Conservation (phyloP, 2,113 vertebrate species). For the Herpailurus yagouaroundi region DNA sequence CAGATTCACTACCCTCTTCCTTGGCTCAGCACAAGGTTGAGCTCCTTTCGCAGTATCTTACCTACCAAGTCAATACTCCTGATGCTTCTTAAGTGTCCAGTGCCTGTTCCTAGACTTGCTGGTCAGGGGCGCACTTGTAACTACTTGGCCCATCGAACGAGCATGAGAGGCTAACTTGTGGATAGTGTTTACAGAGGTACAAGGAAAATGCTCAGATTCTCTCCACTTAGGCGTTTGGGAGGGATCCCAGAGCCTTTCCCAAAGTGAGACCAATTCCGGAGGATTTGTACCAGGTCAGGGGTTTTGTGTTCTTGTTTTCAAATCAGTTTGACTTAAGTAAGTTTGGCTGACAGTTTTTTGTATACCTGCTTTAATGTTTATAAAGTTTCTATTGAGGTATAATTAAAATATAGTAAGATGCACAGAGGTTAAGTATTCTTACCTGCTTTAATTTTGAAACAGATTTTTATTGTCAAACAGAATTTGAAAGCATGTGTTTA, state of each 20-base stretch:
- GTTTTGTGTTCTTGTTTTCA: slow-evolving; percentile 76
- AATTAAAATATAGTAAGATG: slow-evolving; percentile 76
- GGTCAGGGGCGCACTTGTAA: slow-evolving; percentile 87
- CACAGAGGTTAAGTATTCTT: slow-evolving; percentile 82
- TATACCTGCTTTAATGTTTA: slow-evolving; percentile 80
- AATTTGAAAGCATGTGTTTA: slow-evolving; percentile 77
- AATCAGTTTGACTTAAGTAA: slow-evolving; percentile 79
- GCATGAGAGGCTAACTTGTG: slow-evolving; percentile 86
- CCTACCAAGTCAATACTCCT: slow-evolving; percentile 84
- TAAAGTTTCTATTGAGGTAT: slow-evolving; percentile 80
- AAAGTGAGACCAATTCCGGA: slow-evolving; percentile 80
- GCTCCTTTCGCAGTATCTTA: slow-evolving; percentile 79
- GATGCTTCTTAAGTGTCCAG: slow-evolving; percentile 81
- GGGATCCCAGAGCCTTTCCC: slow-evolving; percentile 83
- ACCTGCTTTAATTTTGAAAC: slow-evolving; percentile 79
- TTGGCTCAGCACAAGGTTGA: slow-evolving; percentile 81
- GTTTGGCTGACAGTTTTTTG: slow-evolving; percentile 79
- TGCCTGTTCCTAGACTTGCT: slow-evolving; percentile 87
- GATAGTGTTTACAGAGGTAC: slow-evolving; percentile 89
- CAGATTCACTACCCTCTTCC: slow-evolving; percentile 81
- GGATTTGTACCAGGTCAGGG: slow-evolving; percentile 81
- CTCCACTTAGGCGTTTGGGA: slow-evolving; percentile 81
- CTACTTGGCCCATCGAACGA: slow-evolving; percentile 87
- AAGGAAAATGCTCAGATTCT: slow-evolving; percentile 84
- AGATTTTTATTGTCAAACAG: slow-evolving; percentile 76